Evolutionary conservation across 2,113 vertebrate genomes (phyloP).

Genomic region (Ctenomys sociabilis): DNA sequence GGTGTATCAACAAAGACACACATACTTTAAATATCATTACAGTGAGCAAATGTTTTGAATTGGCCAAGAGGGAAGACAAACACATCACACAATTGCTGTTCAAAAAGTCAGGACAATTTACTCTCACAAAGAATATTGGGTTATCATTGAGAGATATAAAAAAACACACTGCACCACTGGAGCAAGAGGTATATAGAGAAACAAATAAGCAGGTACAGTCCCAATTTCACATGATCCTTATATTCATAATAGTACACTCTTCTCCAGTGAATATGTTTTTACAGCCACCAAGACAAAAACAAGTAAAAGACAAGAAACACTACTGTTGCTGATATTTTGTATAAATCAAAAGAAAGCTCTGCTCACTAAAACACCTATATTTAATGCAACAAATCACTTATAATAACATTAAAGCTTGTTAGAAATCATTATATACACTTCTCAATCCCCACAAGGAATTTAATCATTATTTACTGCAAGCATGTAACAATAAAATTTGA

Average conservation of each 20-base stretch:
- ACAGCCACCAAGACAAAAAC: not conserved
- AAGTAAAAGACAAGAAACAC: not conserved
- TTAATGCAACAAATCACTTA: not conserved
- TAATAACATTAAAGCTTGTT: not conserved
- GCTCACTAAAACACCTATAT: not conserved
- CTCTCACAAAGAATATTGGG: not conserved
- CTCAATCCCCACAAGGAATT: not conserved
- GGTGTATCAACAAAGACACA: not conserved
- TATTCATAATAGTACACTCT: not conserved
- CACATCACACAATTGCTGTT: not conserved
- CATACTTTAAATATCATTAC: not conserved
- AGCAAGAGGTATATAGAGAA: not conserved
- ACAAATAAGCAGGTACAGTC: not conserved
- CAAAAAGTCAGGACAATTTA: not conserved
- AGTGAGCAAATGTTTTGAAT: not conserved
- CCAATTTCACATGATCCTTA: not conserved
- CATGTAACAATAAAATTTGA: not conserved
- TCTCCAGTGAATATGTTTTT: not conserved
- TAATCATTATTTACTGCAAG: not conserved
- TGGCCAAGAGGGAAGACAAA: not conserved
- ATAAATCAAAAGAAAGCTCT: not conserved
- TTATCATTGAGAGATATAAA: not conserved
- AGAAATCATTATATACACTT: not conserved
- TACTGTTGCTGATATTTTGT: not conserved
- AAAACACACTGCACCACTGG: not conserved